Evolutionary conservation across 2,888 invertebrate genomes (phyloP).

Genomic region (Drosophila melanosoma): DNA sequence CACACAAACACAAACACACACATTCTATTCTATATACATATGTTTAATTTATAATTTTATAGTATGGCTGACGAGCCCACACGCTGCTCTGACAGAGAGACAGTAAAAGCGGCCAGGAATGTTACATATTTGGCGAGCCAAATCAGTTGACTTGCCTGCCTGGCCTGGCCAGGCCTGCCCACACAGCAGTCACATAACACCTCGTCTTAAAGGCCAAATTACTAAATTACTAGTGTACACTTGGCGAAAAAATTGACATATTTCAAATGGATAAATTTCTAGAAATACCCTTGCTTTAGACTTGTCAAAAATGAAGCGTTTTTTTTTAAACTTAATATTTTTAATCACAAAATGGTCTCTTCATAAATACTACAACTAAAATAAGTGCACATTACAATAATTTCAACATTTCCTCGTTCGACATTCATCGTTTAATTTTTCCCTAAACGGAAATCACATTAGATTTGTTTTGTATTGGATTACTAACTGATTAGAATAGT

Average conservation of each 20-base stretch:
- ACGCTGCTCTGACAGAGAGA: conserved; percentile 29
- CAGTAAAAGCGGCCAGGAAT: conserved; percentile 66
- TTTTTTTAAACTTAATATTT: background rate
- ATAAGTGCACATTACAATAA: background rate
- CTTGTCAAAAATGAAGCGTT: background rate
- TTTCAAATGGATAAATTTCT: background rate
- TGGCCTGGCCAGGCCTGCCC: conserved; percentile 18
- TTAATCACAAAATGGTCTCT: no score
- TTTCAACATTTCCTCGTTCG: background rate
- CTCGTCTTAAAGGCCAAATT: conserved; percentile 6
- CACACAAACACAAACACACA: conserved; percentile 4
- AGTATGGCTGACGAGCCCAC: conserved; percentile 62
- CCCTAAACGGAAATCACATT: conserved; percentile 46
- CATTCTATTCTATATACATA: conserved; percentile 18
- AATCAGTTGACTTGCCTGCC: conserved; percentile 41
- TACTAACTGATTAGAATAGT: conserved; percentile 29
- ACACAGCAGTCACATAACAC: conserved; percentile 20
- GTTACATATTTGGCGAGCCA: conserved; percentile 62
- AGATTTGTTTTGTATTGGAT: conserved; percentile 43
- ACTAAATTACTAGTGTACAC: conserved; percentile 10
- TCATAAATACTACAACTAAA: background rate
- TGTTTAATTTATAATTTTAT: conserved; percentile 37
- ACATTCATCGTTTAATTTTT: background rate
- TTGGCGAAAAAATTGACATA: background rate
- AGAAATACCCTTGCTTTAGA: background rate